A percentile compares a stretch with the other conserved stretches of the same genome.
Evolutionary conservation across 2,797 vertebrate genomes (phyloP).

Genomic region (Lophius americanus): DNA sequence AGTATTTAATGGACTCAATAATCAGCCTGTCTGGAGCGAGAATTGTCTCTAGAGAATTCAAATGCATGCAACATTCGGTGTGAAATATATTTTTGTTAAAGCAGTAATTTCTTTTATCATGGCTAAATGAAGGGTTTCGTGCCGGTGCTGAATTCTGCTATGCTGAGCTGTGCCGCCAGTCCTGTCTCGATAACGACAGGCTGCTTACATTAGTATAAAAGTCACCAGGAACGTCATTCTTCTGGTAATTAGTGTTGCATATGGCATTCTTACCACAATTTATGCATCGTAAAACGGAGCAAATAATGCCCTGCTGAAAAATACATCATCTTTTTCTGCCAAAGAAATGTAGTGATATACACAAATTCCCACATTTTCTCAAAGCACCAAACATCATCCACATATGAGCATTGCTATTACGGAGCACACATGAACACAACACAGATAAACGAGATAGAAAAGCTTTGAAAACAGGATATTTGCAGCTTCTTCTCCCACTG

Average conservation of each 20-base stretch:
- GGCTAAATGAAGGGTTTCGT: neutral
- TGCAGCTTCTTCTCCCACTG: neutral
- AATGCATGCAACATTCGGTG: neutral
- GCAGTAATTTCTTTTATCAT: neutral
- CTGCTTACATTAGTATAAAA: neutral
- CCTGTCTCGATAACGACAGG: neutral
- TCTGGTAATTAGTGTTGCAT: neutral
- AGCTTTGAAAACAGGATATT: neutral
- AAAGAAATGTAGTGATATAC: too few relatives aligned
- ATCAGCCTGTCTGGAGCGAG: conserved; percentile 8
- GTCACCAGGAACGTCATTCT: neutral
- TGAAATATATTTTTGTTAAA: neutral
- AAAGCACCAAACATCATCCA: too few relatives aligned
- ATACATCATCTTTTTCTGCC: neutral
- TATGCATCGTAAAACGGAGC: neutral
- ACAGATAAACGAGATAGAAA: neutral
- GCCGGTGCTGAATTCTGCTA: neutral
- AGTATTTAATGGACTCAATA: conserved; percentile 7
- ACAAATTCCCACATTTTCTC: too few relatives aligned
- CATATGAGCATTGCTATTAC: too few relatives aligned
- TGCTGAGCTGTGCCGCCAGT: neutral
- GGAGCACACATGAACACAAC: too few relatives aligned
- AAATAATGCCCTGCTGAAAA: neutral
- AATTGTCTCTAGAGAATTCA: neutral
- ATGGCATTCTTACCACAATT: neutral